These are phyloP conservation scores for Caenorhabditis sp. DNA, from an alignment of 2,888 invertebrate genomes.

Conservation along the genomic window DNA sequence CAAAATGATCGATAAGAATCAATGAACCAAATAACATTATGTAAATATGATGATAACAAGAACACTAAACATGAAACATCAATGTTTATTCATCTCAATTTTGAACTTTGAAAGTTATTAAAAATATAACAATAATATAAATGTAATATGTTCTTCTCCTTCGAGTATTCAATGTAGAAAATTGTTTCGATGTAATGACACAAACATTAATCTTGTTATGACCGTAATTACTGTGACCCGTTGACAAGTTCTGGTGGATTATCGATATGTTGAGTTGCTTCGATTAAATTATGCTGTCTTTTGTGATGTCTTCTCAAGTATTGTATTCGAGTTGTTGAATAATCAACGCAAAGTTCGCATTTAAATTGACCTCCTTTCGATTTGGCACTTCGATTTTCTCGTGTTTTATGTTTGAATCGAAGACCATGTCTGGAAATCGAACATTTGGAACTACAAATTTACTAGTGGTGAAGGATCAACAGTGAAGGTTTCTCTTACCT, in stretches of 20 bases:
- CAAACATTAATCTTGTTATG: too few species aligned
- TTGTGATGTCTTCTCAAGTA: slow-evolving; percentile 15
- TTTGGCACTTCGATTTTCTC: not conserved
- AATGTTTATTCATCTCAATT: too few species aligned
- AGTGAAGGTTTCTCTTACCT: slow-evolving; percentile 6
- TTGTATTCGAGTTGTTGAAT: slow-evolving; percentile 5
- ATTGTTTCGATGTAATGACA: too few species aligned
- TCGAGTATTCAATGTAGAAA: too few species aligned
- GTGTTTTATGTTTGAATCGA: slow-evolving; percentile 12
- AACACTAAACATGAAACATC: not conserved
- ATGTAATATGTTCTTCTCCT: too few species aligned
- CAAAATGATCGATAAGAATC: slow-evolving; percentile 2
- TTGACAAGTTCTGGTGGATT: too few species aligned
- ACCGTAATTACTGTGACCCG: too few species aligned
- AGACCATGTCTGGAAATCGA: slow-evolving; percentile 19
- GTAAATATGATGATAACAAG: not conserved
- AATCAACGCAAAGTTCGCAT: slow-evolving; percentile 14
- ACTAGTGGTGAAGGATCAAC: too few species aligned
- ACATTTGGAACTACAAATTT: not conserved
- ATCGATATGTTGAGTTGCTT: too few species aligned
- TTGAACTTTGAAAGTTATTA: too few species aligned
- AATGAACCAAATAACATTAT: not conserved
- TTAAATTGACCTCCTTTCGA: slow-evolving; percentile 17
- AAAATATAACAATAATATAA: too few species aligned
- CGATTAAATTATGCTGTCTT: slow-evolving; percentile 16